phyloP scores from a whole-genome alignment of 2,113 vertebrate species.

The Alexandromys fortis region DNA sequence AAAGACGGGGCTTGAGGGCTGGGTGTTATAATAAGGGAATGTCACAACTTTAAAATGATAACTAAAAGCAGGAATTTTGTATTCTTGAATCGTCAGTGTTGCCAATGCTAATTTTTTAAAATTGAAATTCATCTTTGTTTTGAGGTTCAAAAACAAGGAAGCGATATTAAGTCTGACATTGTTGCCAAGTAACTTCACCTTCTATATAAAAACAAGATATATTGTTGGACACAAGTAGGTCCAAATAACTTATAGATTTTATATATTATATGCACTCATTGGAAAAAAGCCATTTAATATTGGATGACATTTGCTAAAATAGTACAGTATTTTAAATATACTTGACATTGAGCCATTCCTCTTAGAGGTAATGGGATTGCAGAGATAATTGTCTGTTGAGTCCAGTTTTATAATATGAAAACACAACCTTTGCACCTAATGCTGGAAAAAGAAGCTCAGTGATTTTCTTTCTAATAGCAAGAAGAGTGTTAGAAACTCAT shows the following conservation, averaged over 20 bases:
- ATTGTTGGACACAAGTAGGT: slow-evolving; percentile 15
- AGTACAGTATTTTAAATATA: slow-evolving; percentile 34
- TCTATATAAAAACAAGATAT: background rate
- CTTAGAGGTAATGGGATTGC: background rate
- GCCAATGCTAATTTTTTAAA: background rate
- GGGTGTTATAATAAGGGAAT: background rate
- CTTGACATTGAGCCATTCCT: slow-evolving; percentile 13
- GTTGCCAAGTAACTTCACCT: slow-evolving; percentile 38
- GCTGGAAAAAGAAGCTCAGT: background rate
- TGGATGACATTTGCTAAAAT: slow-evolving; percentile 53
- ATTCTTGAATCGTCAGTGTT: background rate
- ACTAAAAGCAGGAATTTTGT: background rate
- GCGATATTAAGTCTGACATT: background rate
- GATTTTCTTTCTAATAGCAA: background rate
- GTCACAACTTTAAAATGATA: background rate
- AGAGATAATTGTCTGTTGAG: slow-evolving; percentile 23
- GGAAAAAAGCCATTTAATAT: slow-evolving; percentile 59
- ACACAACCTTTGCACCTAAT: slow-evolving; percentile 34
- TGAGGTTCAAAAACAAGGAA: background rate
- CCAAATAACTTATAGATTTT: slow-evolving; percentile 44
- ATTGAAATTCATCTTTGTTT: background rate
- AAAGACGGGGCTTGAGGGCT: background rate
- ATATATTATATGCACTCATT: slow-evolving; percentile 57
- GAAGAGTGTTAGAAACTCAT: background rate
- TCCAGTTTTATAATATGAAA: slow-evolving; percentile 25